Evolutionary conservation across 2,888 invertebrate genomes (phyloP).

Genomic region (Nephrotoma flavescens): DNA sequence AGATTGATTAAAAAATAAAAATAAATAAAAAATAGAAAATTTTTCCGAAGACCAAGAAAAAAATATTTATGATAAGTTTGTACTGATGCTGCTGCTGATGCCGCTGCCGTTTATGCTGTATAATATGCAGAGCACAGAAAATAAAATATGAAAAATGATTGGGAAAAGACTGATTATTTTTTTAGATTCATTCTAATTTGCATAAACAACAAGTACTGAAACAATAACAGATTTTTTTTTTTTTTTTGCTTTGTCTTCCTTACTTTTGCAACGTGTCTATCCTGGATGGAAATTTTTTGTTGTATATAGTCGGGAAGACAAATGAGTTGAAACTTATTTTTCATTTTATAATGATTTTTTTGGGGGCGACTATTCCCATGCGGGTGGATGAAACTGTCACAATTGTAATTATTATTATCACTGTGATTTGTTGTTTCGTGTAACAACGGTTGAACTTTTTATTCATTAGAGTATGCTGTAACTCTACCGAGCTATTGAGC

Average conservation of each 20-base stretch:
- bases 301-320: background rate
- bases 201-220: background rate
- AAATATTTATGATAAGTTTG: background rate
- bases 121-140: background rate
- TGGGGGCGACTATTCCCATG: background rate
- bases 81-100: background rate
- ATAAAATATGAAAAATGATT: background rate
- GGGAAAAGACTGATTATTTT: background rate
- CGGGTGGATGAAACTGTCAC: background rate
- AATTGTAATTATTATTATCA: too few relatives aligned
- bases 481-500: too few relatives aligned
- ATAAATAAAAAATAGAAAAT: background rate
- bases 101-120: background rate
- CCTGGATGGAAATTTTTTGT: background rate
- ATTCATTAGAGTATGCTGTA: too few relatives aligned
- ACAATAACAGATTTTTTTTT: background rate
- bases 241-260: background rate
- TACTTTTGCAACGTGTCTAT: background rate
- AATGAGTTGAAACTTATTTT: background rate
- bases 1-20: background rate
- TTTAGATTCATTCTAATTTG: background rate
- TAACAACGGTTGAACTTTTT: too few relatives aligned
- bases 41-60: background rate
- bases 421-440: too few relatives aligned
- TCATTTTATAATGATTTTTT: too few relatives aligned